phyloP scores from a whole-genome alignment of 2,888 invertebrate genomes.

The Chironomus tentans region DNA sequence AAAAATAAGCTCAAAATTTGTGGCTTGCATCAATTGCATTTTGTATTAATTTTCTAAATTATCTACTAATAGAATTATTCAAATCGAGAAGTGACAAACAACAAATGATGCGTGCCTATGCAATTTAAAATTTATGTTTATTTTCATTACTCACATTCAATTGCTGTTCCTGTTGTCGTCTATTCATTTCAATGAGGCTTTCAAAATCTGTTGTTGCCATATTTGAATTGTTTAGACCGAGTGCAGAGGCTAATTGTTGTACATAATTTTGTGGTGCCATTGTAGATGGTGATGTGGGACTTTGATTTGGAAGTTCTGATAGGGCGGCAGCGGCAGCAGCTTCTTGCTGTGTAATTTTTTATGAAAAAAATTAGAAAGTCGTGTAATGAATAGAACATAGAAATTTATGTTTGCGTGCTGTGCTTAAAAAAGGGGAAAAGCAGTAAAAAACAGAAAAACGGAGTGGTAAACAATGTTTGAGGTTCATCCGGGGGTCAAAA shows the following conservation, averaged over 20 bases:
- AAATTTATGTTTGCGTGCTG: not conserved
- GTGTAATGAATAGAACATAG: not conserved
- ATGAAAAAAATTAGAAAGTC: not conserved
- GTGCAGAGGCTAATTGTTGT: constrained; percentile 48
- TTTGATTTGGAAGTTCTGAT: not conserved
- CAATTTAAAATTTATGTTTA: too few species aligned
- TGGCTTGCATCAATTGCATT: too few species aligned
- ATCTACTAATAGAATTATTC: too few species aligned
- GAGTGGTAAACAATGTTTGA: not conserved
- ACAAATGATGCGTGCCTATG: too few species aligned
- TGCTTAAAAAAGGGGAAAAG: not conserved
- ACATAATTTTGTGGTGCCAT: constrained; percentile 44
- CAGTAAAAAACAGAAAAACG: not conserved
- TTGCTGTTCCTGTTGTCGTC: constrained; percentile 13
- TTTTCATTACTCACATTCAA: not conserved
- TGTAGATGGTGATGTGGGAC: constrained; percentile 3
- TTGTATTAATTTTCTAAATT: too few species aligned
- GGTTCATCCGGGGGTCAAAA: not conserved
- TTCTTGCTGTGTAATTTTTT: not conserved
- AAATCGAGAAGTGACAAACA: too few species aligned
- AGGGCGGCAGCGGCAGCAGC: not conserved
- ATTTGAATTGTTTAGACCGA: constrained; percentile 34
- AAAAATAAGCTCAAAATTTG: too few species aligned
- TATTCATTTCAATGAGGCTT: constrained; percentile 38
- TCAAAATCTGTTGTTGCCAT: constrained; percentile 38